Conservation (phyloP, 2,113 vertebrate species). For the Cryptotis parvus region DNA sequence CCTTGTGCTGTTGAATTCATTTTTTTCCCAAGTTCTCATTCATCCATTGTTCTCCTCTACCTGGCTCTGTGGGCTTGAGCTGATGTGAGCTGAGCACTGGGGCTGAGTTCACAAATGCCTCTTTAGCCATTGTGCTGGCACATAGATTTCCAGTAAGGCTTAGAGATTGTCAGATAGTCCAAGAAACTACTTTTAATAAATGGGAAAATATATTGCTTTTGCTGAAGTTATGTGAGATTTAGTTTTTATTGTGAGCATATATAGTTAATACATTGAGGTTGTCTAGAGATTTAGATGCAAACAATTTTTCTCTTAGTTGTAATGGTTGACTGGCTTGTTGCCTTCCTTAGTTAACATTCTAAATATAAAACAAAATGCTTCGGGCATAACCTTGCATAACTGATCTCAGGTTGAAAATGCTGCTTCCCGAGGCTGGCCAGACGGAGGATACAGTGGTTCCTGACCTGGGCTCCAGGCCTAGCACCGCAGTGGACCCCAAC, state of each 20-base stretch:
- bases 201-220: constrained; percentile 6
- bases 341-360: constrained; percentile 35
- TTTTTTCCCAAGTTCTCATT: neutral
- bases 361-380: neutral
- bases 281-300: constrained; percentile 30
- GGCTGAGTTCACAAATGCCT: neutral
- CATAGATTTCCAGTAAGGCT: constrained; percentile 32
- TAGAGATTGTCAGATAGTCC: neutral
- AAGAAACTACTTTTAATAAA: constrained; percentile 21
- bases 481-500: no score
- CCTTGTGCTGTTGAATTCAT: neutral
- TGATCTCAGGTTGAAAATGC: constrained; percentile 19
- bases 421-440: neutral
- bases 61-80: neutral
- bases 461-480: no score
- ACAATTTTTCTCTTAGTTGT: constrained; percentile 30
- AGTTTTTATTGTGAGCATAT: constrained; percentile 25
- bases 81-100: neutral
- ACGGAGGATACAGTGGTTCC: no score
- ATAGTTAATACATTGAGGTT: constrained; percentile 16
- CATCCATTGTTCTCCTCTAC: neutral
- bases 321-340: neutral
- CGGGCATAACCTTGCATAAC: constrained; percentile 18
- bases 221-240: constrained; percentile 35
- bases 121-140: neutral